Evolutionary conservation across 2,113 vertebrate species (phyloP).

Genomic region (Promerops cafer): DNA sequence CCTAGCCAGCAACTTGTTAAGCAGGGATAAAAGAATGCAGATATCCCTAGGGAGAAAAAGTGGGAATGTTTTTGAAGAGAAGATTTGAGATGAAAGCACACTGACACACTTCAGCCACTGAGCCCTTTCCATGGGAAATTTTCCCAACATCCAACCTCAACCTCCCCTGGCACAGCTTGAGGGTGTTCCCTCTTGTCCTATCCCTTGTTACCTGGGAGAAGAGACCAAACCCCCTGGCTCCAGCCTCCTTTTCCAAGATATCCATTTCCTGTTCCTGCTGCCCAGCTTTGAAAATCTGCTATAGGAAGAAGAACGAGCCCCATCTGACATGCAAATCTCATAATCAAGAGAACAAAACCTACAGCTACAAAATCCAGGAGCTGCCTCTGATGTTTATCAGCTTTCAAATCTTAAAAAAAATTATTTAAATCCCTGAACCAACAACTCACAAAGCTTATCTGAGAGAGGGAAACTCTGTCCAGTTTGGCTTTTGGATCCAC

Average conservation of each 20-base stretch:
- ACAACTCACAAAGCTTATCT: neutral
- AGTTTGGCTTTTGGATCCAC: neutral
- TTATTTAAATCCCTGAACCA: neutral
- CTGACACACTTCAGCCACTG: rapidly evolving
- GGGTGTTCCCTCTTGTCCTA: neutral
- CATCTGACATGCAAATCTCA: rapidly evolving
- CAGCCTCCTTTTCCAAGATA: neutral
- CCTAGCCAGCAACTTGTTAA: neutral
- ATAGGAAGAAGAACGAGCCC: neutral
- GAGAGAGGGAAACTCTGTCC: neutral
- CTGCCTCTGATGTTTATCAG: neutral
- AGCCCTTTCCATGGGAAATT: neutral
- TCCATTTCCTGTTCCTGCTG: too few species aligned
- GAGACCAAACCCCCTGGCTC: neutral
- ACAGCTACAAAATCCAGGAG: neutral
- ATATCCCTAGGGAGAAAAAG: neutral
- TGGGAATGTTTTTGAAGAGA: neutral
- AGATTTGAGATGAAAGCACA: neutral
- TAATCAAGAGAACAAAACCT: neutral
- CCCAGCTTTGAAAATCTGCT: neutral
- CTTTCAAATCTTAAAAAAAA: neutral
- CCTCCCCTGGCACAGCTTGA: neutral
- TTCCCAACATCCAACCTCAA: neutral
- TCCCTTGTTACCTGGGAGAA: neutral
- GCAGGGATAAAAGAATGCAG: neutral